Evolutionary conservation across 2,888 invertebrate genomes (phyloP), one percentile per base, ranked within the genome.

Genomic region (Xanthia togata): DNA sequence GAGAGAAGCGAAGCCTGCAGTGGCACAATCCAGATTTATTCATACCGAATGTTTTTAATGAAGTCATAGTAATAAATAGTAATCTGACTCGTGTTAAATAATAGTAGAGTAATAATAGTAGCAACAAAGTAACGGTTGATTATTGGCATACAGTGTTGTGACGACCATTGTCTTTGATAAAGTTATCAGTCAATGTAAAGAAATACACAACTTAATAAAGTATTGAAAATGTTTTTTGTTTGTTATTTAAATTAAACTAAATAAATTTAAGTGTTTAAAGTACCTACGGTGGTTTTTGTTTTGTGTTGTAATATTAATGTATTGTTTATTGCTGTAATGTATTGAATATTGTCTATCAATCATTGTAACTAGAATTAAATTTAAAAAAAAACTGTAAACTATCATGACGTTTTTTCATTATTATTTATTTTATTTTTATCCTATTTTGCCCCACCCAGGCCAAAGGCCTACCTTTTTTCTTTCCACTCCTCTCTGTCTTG

Each of bases 41-140:
- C 12, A 65, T 38, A 63, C 23, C 5, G 17, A 67, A 67, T 67
- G 31, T 9, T 4, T 31, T 31, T 9, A n/a, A 17, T 67, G 31
- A 68, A 53, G 35, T 35, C n/a, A 53, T 68, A 35, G 11, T 35
- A 68, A 53, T n/a, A 53, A 53, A 53, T 53, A 35, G 31, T 73
- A 57, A 44, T 41, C 50, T 12, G 9, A 41, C 6, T 26, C n/a
- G 44, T 63, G 17, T 41, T 31, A 9, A 50, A 71, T 60, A 23
- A 55, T 44, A 44, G 31, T 53, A 53, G 9, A 1, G 20, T 62
- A 20, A 14, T 53, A 53, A 20, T n/a, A 41, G 11, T 23, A 2
- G 44, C 35, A 38, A 75, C 68, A 55, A 75, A 47, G 68, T 75
- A 44, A n/a, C 41, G 4, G 14, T 20, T 53, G 31, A 71, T 44